phyloP scores from a whole-genome alignment of 2,797 vertebrate genomes.

The Gymnoscopelus microlampas region DNA sequence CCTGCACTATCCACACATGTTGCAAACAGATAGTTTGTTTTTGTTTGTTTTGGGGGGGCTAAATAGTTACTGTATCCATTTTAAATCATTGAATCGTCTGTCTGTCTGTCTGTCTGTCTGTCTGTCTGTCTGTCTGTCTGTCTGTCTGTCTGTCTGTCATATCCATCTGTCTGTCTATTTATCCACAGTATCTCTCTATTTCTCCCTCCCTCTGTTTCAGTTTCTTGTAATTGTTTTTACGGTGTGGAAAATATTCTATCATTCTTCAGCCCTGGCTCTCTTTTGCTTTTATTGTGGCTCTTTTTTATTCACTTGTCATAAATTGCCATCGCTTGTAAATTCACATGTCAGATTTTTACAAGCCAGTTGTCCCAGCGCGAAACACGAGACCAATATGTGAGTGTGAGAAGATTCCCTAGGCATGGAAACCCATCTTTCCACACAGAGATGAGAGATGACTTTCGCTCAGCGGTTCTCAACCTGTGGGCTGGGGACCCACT shows the following conservation, averaged over 20 bases:
- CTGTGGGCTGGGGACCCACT: no score
- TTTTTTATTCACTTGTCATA: constrained; percentile 55
- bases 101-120: neutral
- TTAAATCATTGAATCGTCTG: no score
- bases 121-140: constrained; percentile 19
- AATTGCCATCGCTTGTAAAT: constrained; percentile 55
- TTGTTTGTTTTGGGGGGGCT: no score
- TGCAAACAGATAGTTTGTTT: no score
- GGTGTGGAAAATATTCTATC: constrained; percentile 62
- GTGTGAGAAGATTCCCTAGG: constrained; percentile 34
- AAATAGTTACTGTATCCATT: no score
- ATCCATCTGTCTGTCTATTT: constrained; percentile 21
- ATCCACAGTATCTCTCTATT: constrained; percentile 10
- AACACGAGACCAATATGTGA: constrained; percentile 5
- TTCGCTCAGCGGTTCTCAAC: no score
- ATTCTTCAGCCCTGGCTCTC: constrained; percentile 44
- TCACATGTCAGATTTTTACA: constrained; percentile 49
- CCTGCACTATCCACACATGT: no score
- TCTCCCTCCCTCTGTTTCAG: constrained; percentile 19
- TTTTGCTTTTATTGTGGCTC: constrained; percentile 51
- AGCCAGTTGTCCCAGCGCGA: constrained; percentile 42
- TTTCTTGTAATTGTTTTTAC: constrained; percentile 12
- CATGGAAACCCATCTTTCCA: constrained; percentile 55
- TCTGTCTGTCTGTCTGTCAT: neutral
- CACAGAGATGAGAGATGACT: no score